phyloP scores from a whole-genome alignment of 2,888 invertebrate genomes.

The Conomelus anceps region DNA sequence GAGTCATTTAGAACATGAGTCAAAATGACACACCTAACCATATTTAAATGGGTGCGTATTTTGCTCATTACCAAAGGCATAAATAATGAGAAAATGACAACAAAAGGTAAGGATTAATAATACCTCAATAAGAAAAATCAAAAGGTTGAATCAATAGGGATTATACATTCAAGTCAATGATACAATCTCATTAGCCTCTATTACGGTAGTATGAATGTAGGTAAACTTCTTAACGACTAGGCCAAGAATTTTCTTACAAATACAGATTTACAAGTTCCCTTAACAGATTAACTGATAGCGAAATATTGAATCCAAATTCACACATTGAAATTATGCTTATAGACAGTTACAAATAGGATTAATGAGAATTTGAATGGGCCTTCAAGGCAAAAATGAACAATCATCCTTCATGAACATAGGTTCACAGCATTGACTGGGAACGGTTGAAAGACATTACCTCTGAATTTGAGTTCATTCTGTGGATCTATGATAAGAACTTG shows the following conservation, averaged over 20 bases:
- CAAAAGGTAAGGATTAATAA: not conserved
- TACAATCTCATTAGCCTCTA: not conserved
- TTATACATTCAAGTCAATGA: not conserved
- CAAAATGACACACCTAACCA: not conserved
- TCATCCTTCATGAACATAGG: constrained; percentile 2
- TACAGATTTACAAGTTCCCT: too few relatives aligned
- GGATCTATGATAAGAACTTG: constrained; percentile 83
- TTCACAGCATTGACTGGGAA: not conserved
- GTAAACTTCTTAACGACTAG: not conserved
- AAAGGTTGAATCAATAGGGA: not conserved
- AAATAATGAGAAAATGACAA: not conserved
- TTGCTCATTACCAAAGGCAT: not conserved
- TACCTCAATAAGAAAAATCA: not conserved
- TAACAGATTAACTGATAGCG: not conserved
- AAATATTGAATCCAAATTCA: not conserved
- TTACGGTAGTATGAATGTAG: not conserved
- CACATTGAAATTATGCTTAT: not conserved
- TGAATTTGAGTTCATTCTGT: constrained; percentile 80
- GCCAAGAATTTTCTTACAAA: not conserved
- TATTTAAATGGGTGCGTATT: not conserved
- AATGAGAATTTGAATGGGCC: constrained; percentile 13
- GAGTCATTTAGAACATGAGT: not conserved
- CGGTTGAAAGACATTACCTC: constrained; percentile 59
- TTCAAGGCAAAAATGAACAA: constrained; percentile 22
- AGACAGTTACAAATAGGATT: not conserved